phyloP scores from a whole-genome alignment of 1,140 invertebrate genomes.

The Drosophila paulistorum region DNA sequence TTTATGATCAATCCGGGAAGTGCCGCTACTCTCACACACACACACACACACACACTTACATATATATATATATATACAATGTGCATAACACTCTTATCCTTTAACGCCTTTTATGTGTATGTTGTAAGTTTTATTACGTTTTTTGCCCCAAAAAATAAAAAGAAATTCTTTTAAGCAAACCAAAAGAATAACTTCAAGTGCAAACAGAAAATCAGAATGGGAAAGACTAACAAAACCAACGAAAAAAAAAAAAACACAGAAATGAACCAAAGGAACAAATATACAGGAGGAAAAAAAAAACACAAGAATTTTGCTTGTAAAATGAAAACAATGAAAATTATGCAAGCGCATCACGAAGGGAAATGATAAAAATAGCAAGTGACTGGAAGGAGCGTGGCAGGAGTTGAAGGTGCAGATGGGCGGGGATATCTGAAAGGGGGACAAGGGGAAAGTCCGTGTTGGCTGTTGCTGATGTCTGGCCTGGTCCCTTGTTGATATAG shows the following conservation, averaged over 20 bases:
- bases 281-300: slow-evolving; percentile 53
- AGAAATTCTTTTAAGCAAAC: slow-evolving; percentile 61
- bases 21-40: background rate
- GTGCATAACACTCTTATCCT: slow-evolving; percentile 26
- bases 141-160: slow-evolving; percentile 39
- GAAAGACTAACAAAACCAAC: slow-evolving; percentile 53
- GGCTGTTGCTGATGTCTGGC: slow-evolving; percentile 53
- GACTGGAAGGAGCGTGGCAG: background rate
- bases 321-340: slow-evolving; percentile 81
- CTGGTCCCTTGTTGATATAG: slow-evolving; percentile 63
- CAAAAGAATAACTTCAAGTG: slow-evolving; percentile 66
- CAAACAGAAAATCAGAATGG: slow-evolving; percentile 76
- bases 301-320: slow-evolving; percentile 68
- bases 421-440: background rate
- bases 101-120: slow-evolving; percentile 53
- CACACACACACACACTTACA: no score
- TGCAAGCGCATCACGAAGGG: slow-evolving; percentile 68
- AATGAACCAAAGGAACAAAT: slow-evolving; percentile 52
- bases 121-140: slow-evolving; percentile 69
- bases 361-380: slow-evolving; percentile 71
- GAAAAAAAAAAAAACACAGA: slow-evolving; percentile 27
- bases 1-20: slow-evolving; percentile 37
- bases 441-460: slow-evolving; percentile 18
- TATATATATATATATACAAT: slow-evolving; percentile 20
- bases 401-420: background rate